Evolutionary conservation across 1,140 invertebrate species (phyloP), one percentile per base, ranked within the genome.

Genomic region (Macrobrachium rosenbergii): DNA sequence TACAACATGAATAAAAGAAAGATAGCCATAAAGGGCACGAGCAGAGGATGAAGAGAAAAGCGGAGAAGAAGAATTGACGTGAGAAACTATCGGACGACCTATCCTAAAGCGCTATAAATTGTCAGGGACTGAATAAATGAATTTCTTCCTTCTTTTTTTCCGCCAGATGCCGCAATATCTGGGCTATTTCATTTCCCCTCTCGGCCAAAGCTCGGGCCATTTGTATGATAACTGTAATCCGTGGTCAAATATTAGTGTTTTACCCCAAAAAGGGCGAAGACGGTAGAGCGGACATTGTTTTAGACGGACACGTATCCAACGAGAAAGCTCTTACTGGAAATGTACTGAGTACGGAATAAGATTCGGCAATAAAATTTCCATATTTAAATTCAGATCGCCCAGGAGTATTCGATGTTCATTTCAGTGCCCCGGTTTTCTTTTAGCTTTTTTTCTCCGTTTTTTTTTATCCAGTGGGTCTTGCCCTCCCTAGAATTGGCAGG

Each of bases 171-270:
- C 78, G 60, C 63, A 52, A 78, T 63, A 67, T 77, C 45, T 52
- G 75, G 60, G 60, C 59, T 19, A 45, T 77, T 84, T 84, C 62
- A 78, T 67, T 69, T 67, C 17, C 75, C 82, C 62, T 76, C 60
- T 23, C 43, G 21, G 16, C 45, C 45, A 60, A 59, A 75, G 58
- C 21, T 76, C 72, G 75, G 75, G 45, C 83, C 62, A 85, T 64
- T 76, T 75, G 62, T 78, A 64, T 52, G 64, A 67, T 78, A 63
- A 85, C 83, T 62, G 73, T 67, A 77, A 78, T 78, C 62, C 76
- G 37, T 78, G 75, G 75, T 85, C 69, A 79, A 85, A 78, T 64
- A 78, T 78, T 69, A 76, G 73, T 77, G 75, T 85, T 78, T 85
- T 85, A 78, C 73, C 83, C 62, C 43, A 52, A 75, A 75, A 37